A percentile compares a stretch with the other conserved stretches of the same genome.
Evolutionary conservation across 2,888 invertebrate species (phyloP).

Genomic region (Spilarctia lutea): DNA sequence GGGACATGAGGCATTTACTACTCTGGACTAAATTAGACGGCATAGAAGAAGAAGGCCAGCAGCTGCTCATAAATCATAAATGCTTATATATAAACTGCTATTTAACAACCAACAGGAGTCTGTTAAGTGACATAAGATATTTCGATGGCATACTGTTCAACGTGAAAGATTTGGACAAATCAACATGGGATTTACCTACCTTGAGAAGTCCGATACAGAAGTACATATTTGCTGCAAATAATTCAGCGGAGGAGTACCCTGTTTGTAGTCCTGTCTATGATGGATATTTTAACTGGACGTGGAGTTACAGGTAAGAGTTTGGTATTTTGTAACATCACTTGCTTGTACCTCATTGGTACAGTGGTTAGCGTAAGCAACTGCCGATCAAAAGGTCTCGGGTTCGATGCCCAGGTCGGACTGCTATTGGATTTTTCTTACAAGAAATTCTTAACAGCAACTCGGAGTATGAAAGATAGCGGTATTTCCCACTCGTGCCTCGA

Average conservation of each 20-base stretch:
- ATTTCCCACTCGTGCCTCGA: too few species aligned
- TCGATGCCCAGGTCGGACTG: too few species aligned
- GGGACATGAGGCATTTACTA: slow-evolving; percentile 71
- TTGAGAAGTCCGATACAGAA: slow-evolving; percentile 66
- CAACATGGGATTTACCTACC: slow-evolving; percentile 50
- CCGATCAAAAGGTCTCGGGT: too few species aligned
- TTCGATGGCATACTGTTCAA: slow-evolving; percentile 76
- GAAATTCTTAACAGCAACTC: too few species aligned
- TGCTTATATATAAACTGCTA: slow-evolving; percentile 71
- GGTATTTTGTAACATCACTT: background rate
- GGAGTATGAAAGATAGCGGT: too few species aligned
- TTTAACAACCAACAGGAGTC: slow-evolving; percentile 66
- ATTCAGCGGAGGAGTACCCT: slow-evolving; percentile 74
- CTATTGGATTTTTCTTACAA: too few species aligned
- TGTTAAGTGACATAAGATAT: slow-evolving; percentile 65
- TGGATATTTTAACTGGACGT: slow-evolving; percentile 78
- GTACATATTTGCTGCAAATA: slow-evolving; percentile 74
- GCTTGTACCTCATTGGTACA: too few species aligned
- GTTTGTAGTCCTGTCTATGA: slow-evolving; percentile 69
- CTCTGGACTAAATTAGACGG: slow-evolving; percentile 68
- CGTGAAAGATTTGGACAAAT: slow-evolving; percentile 60
- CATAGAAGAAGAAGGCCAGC: slow-evolving; percentile 61
- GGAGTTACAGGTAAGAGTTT: slow-evolving; percentile 72
- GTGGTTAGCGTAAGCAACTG: too few species aligned
- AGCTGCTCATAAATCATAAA: slow-evolving; percentile 55